Conservation (phyloP, 1,140 invertebrate genomes). For the Drosophila subpulchrella region DNA sequence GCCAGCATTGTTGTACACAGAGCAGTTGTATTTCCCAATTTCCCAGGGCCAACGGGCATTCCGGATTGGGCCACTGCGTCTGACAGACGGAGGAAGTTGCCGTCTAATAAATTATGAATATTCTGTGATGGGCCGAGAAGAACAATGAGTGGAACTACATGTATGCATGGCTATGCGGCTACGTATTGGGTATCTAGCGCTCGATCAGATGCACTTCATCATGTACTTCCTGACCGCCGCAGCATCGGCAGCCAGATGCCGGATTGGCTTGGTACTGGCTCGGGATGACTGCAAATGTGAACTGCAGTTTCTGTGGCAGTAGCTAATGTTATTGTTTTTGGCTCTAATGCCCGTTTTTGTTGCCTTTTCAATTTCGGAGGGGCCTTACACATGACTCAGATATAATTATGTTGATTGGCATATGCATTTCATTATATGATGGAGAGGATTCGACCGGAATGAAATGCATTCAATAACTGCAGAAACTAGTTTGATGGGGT, state of each 20-base stretch:
- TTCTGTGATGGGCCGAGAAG: not conserved
- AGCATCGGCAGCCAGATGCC: not conserved
- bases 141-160: not conserved
- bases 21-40: not conserved
- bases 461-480: slow-evolving; percentile 28
- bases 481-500: slow-evolving; percentile 2
- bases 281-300: not conserved
- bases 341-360: slow-evolving; percentile 12
- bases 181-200: slow-evolving; percentile 7
- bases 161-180: not conserved
- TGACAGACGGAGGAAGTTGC: slow-evolving; percentile 8
- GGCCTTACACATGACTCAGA: slow-evolving; percentile 9
- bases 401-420: slow-evolving; percentile 51
- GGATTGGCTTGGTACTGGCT: not conserved
- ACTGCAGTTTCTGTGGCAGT: slow-evolving; percentile 1
- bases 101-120: slow-evolving; percentile 16
- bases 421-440: slow-evolving; percentile 47
- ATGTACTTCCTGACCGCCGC: slow-evolving; percentile 12
- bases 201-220: slow-evolving; percentile 10
- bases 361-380: slow-evolving; percentile 14
- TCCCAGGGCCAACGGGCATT: slow-evolving; percentile 16
- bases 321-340: slow-evolving; percentile 11
- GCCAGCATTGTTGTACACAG: not conserved
- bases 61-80: not conserved
- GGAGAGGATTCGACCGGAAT: slow-evolving; percentile 1